phyloP scores from a whole-genome alignment of 53 echinoderm and acorn worm genomes.

The Arbacia lixula region DNA sequence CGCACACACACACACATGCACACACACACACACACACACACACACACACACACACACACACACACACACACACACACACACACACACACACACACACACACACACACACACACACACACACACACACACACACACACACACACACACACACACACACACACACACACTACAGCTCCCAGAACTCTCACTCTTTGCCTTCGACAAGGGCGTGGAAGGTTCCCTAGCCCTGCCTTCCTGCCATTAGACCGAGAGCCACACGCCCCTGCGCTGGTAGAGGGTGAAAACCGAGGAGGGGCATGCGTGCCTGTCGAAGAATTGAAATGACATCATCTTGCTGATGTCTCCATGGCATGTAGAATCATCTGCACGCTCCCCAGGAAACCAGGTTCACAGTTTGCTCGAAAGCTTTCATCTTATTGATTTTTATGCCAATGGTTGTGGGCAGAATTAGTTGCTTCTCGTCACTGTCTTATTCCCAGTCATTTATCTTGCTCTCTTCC shows the following conservation, averaged over 20 bases:
- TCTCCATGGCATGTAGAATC: slow-evolving; percentile 14
- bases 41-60: too few relatives aligned
- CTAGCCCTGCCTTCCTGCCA: neutral
- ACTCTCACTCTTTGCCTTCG: too few relatives aligned
- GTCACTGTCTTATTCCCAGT: neutral
- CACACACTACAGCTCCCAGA: too few relatives aligned
- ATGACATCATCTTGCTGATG: slow-evolving; percentile 16
- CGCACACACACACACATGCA: too few relatives aligned
- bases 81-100: too few relatives aligned
- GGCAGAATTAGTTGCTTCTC: neutral
- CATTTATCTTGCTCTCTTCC: neutral
- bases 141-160: too few relatives aligned
- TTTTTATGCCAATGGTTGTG: neutral
- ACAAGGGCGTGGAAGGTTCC: too few relatives aligned
- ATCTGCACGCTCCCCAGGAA: neutral
- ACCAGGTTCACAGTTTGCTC: slow-evolving; percentile 17
- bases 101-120: too few relatives aligned
- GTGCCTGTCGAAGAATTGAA: slow-evolving; percentile 18
- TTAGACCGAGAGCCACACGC: neutral
- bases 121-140: too few relatives aligned
- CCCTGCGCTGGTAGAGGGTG: slow-evolving; percentile 7
- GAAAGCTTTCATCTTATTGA: slow-evolving; percentile 34
- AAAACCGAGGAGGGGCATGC: slow-evolving; percentile 30
- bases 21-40: too few relatives aligned
- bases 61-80: too few relatives aligned